Evolutionary conservation across 1,140 invertebrate genomes (phyloP), one percentile per base, ranked within the genome.

Genomic region (Drosophila lacertosa): DNA sequence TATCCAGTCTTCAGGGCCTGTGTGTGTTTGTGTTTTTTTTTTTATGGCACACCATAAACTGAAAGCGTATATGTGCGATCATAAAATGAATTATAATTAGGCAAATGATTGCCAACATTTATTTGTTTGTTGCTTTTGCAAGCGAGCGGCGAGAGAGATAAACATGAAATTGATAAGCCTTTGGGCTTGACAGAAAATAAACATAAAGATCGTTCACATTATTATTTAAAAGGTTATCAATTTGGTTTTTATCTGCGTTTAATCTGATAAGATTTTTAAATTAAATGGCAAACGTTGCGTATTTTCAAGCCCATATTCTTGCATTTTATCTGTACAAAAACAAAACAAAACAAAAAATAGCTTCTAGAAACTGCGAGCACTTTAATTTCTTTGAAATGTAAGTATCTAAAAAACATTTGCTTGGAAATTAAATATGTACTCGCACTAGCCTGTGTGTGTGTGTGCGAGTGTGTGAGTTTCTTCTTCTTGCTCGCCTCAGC

Each of bases 161-260:
- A 75, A 70, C 29, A 16, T 51, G 22, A 82, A 51, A 42, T 59
- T 65, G 35, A 74, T 65, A 71, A 71, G 47, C 45, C 22, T 42
- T 48, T 35, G 18, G 57, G 39, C 20, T 15, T 54, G 66, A 69
- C 50, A 55, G 50, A 16, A 15, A 24, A 37, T 45, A 53, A 57
- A 70, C 60, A 70, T 58, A 44, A 57, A 65, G 69, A 72, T 72
- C 72, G 62, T 60, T 81, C 75, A 60, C 63, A 55, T 63, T 65
- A 60, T 73, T 77, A 76, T 80, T 80, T 77, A 77, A 71, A 67
- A 64, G 77, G 73, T 81, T 81, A 81, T 80, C 77, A 80, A 82
- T 82, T 82, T 55, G 51, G 18, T 42, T 79, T 75, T 80, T 77
- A 77, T 80, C 63, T 74, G 40, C 39, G 22, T 29, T 40, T 39